Base-by-base conservation (phyloP, 2,113 vertebrate species). In the Anhinga rufa region DNA sequence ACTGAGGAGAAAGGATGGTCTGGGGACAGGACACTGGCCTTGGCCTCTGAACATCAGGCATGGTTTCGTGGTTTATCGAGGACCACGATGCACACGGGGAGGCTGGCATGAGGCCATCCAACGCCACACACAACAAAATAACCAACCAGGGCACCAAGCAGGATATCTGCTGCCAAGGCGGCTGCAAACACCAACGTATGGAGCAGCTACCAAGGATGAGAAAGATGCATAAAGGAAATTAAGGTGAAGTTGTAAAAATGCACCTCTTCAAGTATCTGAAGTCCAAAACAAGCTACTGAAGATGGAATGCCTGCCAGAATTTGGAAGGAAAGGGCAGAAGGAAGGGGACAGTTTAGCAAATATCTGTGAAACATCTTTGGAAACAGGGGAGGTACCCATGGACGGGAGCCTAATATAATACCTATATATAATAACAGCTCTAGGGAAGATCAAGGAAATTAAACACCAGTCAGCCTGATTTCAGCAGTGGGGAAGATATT, bases 401-500 rank as follows among this genome's bases (percentile, higher is more conserved):
- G 94, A 96, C 36, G 7, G 70, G 91, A 94, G 77, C 93, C 96
- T 94, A 86, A 57, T 22, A 69, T 94, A 96, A 88, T 97, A 97
- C 96, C 97, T 96, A 92, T 90, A 90, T 96, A 93, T 96, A 97
- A 97, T 90, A 94, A 86, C 48, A 95, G 86, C 96, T 97, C 95
- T 71, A 96, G 97, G 97, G 93, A 98, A 98, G 97, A 94, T 94
- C 87, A 93, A 95, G 93, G 97, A 97, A 97, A 98, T 98, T 97
- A 97, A 98, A 98, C 96, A 97, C 98, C 97, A 98, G 95, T 95
- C 96, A 97, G 97, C 94, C 96, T 90, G 94, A 96, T 96, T 97
- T 97, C 97, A 98, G 96, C 97, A 54, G 96, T 97, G 92, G 96
- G 97, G 93, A 97, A 97, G 98, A 97, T 97, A 98, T 77, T 98